Conservation (phyloP, 2,113 vertebrate species). For the Grantiella picta region DNA sequence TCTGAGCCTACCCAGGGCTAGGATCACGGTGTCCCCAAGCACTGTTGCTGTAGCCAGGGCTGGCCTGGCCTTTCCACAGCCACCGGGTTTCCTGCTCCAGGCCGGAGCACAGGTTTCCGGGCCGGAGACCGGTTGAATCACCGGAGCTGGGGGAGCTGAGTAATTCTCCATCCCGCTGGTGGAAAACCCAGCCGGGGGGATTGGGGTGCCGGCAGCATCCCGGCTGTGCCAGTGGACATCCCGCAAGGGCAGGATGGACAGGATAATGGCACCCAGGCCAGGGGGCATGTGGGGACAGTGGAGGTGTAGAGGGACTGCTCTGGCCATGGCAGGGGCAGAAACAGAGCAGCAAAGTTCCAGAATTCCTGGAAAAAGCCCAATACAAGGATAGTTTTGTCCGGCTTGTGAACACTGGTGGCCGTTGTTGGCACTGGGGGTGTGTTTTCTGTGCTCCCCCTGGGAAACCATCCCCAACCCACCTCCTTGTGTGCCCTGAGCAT, state of each 20-base stretch:
- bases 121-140: constrained; percentile 13
- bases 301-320: fast-evolving
- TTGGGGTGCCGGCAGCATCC: background rate
- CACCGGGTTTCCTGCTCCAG: background rate
- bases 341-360: background rate
- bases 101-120: background rate
- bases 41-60: background rate
- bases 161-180: background rate
- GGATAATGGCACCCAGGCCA: background rate
- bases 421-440: background rate
- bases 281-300: background rate
- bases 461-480: background rate
- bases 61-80: background rate
- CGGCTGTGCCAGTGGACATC: background rate
- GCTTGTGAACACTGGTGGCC: fast-evolving
- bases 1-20: background rate
- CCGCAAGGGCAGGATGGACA: background rate
- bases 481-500: fast-evolving
- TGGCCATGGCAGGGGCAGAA: background rate
- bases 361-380: constrained; percentile 17
- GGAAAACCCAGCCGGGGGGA: background rate
- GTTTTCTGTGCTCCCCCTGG: background rate
- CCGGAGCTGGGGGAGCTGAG: background rate
- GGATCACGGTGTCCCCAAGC: fast-evolving
- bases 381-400: constrained; percentile 24